A percentile compares a stretch with the other conserved stretches of the same genome.
phyloP scores from a whole-genome alignment of 2,113 vertebrate genomes.

The Naja naja region DNA sequence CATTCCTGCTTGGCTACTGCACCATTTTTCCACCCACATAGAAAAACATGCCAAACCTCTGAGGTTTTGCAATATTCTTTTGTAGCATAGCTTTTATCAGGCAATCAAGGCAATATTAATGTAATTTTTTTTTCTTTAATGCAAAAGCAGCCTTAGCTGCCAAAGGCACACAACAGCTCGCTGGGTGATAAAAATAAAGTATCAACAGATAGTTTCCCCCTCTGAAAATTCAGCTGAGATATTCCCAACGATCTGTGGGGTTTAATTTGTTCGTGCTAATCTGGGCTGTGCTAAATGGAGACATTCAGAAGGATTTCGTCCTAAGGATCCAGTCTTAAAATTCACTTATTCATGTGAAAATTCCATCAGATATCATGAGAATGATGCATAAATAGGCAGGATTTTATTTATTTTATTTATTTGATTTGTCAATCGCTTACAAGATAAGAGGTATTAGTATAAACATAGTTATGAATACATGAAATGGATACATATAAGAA shows the following conservation, averaged over 20 bases:
- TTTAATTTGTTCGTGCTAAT: slow-evolving; percentile 34
- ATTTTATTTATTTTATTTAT: no score
- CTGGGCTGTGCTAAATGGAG: background rate
- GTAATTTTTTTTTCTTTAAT: slow-evolving; percentile 60
- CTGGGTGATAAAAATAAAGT: slow-evolving; percentile 54
- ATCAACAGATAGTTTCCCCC: slow-evolving; percentile 46
- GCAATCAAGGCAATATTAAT: slow-evolving; percentile 77
- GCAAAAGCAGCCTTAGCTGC: slow-evolving; percentile 58
- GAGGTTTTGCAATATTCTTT: slow-evolving; percentile 79
- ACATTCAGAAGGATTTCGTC: background rate
- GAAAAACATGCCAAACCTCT: slow-evolving; percentile 72
- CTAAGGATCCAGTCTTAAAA: background rate
- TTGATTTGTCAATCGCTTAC: no score
- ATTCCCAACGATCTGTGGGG: slow-evolving; percentile 39
- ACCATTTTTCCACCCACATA: slow-evolving; percentile 74
- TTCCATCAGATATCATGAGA: background rate
- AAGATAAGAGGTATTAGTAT: no score
- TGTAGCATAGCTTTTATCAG: slow-evolving; percentile 78
- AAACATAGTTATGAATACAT: no score
- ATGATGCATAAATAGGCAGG: background rate
- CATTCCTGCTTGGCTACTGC: slow-evolving; percentile 71
- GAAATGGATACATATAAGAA: no score
- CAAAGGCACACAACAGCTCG: slow-evolving; percentile 59
- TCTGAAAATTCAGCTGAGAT: slow-evolving; percentile 43
- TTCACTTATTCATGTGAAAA: background rate